These are phyloP conservation scores for Cataglyphis hispanica DNA, from an alignment of 1,140 invertebrate genomes.

Conservation along the genomic window DNA sequence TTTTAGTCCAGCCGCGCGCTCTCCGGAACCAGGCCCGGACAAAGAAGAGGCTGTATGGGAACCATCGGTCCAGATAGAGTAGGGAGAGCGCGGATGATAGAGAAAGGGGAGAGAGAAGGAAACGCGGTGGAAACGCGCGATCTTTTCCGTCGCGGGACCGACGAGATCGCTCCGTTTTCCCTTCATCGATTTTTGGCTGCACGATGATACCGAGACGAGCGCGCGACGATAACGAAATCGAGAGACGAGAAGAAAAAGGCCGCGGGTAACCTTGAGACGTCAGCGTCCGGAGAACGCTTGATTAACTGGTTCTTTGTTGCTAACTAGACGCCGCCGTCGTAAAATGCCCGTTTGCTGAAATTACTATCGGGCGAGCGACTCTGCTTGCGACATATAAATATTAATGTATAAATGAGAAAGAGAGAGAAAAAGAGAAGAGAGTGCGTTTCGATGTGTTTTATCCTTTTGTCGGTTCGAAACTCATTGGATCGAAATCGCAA, in stretches of 20 bases:
- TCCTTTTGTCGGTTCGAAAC: not conserved
- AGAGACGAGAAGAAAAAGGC: conserved; percentile 46
- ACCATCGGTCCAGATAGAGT: conserved; percentile 4
- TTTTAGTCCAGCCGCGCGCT: conserved; percentile 79
- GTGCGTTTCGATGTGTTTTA: conserved; percentile 4
- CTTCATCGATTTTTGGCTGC: conserved; percentile 71
- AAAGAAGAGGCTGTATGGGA: conserved; percentile 81
- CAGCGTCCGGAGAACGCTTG: conserved; percentile 67
- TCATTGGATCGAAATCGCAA: conserved; percentile 5
- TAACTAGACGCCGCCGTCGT: conserved; percentile 59
- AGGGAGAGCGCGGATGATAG: not conserved
- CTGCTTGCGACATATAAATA: conserved; percentile 55
- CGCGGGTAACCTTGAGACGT: conserved; percentile 70
- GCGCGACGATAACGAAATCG: conserved; percentile 49
- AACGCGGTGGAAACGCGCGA: conserved; percentile 11
- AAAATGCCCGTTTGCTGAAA: conserved; percentile 65
- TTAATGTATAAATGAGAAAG: conserved; percentile 23
- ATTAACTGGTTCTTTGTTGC: conserved; percentile 73
- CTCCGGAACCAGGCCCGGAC: conserved; percentile 74
- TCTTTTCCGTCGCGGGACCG: conserved; percentile 44
- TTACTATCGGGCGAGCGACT: conserved; percentile 56
- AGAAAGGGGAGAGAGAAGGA: not conserved
- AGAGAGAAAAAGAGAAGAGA: not conserved
- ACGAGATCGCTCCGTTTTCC: conserved; percentile 49
- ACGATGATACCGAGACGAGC: conserved; percentile 25